Evolutionary conservation across 2,113 vertebrate species (phyloP).

Genomic region (Canis aureus): DNA sequence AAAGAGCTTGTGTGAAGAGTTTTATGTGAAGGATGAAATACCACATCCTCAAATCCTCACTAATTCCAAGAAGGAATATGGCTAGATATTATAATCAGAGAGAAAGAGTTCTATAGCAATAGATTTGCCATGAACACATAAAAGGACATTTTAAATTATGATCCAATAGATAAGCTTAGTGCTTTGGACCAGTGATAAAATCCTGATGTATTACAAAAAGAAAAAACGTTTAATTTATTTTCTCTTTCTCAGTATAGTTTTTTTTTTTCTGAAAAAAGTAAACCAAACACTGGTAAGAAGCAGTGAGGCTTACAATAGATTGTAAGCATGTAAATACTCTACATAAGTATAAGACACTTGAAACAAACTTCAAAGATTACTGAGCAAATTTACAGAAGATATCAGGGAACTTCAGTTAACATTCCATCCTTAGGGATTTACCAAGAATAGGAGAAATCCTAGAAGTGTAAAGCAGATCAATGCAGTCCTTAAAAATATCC

Average conservation of each 20-base stretch:
- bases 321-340: not conserved
- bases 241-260: not conserved
- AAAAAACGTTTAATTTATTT: not conserved
- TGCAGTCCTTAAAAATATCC: not conserved
- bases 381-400: not conserved
- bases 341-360: not conserved
- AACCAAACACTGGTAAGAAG: not conserved
- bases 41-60: not conserved
- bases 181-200: not conserved
- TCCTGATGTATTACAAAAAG: conserved; percentile 38
- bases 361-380: not conserved
- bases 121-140: not conserved
- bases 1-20: not conserved
- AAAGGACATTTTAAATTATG: not conserved
- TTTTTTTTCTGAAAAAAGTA: not conserved
- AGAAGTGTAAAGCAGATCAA: not conserved
- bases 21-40: not conserved
- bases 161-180: not conserved
- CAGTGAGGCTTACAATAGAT: not conserved
- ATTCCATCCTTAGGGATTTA: not conserved
- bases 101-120: not conserved
- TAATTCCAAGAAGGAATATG: not conserved
- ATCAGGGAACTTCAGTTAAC: not conserved
- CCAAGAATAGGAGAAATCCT: not conserved
- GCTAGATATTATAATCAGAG: not conserved